Percentiles rank a stretch among this genome's conserved stretches.
phyloP scores from a whole-genome alignment of 2,888 invertebrate species.

The Protodeltote pygarga region DNA sequence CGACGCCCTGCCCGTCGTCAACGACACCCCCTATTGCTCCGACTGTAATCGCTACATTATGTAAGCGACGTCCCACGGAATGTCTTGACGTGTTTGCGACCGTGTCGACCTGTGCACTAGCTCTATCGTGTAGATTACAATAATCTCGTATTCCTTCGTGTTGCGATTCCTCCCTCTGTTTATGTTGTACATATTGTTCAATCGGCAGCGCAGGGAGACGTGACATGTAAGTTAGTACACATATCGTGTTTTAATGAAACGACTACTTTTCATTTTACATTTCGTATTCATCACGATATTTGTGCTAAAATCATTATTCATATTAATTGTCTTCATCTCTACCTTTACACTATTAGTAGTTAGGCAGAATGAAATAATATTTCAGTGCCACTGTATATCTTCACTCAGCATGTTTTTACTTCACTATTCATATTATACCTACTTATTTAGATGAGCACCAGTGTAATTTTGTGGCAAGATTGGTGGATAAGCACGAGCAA shows the following conservation, averaged over 20 bases:
- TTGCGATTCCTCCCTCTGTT: conserved; percentile 55
- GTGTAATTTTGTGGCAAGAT: conserved; percentile 63
- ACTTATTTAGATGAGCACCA: conserved; percentile 63
- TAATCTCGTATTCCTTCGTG: conserved; percentile 58
- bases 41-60: conserved; percentile 95
- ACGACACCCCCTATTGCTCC: conserved; percentile 90
- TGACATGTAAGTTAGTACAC: conserved; percentile 51
- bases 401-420: conserved; percentile 74
- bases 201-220: conserved; percentile 47
- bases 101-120: conserved; percentile 84
- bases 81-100: conserved; percentile 85
- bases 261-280: conserved; percentile 22
- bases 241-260: conserved; percentile 43
- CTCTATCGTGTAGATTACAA: conserved; percentile 67
- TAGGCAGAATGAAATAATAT: conserved; percentile 58
- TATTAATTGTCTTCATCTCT: conserved; percentile 63
- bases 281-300: conserved; percentile 51
- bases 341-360: conserved; percentile 58
- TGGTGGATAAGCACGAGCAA: conserved; percentile 65
- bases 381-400: conserved; percentile 53
- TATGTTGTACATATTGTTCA: conserved; percentile 44
- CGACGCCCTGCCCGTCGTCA: conserved; percentile 78
- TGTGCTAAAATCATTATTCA: conserved; percentile 58
- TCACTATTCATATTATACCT: conserved; percentile 56
- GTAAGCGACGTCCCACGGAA: conserved; percentile 89